Evolutionary conservation across 2,113 vertebrate species (phyloP).

Genomic region (Gopherus evgoodei): DNA sequence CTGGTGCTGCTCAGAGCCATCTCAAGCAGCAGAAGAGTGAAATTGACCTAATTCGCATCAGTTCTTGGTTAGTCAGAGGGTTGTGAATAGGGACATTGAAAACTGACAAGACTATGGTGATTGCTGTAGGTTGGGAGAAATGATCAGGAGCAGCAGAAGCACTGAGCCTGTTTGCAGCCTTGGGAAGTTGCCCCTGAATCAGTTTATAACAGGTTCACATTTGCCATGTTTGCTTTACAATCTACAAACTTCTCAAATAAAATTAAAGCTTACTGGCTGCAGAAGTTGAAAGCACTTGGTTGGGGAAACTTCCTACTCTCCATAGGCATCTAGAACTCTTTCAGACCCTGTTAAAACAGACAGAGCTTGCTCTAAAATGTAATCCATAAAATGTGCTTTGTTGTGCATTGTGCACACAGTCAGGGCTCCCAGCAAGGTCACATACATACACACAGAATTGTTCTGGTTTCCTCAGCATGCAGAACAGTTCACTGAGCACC

Average conservation of each 20-base stretch:
- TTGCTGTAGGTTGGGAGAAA: not conserved
- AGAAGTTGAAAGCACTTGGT: not conserved
- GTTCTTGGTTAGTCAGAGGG: not conserved
- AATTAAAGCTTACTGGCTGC: not conserved
- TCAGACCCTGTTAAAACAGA: not conserved
- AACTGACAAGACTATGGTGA: not conserved
- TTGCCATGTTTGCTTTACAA: not conserved
- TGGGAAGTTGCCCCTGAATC: not conserved
- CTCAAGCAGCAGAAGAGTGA: not conserved
- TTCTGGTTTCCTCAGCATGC: slow-evolving; percentile 46
- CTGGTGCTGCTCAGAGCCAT: not conserved
- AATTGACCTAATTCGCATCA: not conserved
- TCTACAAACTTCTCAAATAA: not conserved
- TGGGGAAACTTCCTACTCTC: not conserved
- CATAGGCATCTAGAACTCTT: not conserved
- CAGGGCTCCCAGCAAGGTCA: slow-evolving; percentile 32
- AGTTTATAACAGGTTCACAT: not conserved
- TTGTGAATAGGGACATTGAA: not conserved
- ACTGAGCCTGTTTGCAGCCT: not conserved
- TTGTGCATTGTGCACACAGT: not conserved
- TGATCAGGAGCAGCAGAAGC: not conserved
- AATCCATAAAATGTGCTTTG: not conserved
- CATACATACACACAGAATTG: not conserved
- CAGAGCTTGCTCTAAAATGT: not conserved
- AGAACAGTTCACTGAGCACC: slow-evolving; percentile 2